Conservation (phyloP, 92 coral and sea anemone species). For the Parazoanthus darwini region DNA sequence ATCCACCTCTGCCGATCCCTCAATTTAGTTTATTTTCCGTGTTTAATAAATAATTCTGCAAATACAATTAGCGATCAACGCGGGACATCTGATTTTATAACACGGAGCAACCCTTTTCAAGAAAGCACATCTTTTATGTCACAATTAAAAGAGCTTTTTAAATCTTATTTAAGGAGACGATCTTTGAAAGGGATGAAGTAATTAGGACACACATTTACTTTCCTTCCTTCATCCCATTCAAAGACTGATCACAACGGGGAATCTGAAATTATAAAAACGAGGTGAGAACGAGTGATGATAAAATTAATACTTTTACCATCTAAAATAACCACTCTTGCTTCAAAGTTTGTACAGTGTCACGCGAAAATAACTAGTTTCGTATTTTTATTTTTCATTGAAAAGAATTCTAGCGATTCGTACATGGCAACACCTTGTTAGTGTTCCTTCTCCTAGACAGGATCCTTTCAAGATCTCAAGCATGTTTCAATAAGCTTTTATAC, state of each 20-base stretch:
- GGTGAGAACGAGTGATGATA: constrained; percentile 16
- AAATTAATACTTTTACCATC: not conserved
- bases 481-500: constrained; percentile 15
- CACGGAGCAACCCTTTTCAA: not conserved
- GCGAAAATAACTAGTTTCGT: not conserved
- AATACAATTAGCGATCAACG: not conserved
- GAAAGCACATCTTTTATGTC: not conserved
- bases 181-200: constrained; percentile 6
- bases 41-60: not conserved
- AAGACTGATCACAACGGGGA: not conserved
- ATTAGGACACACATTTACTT: not conserved
- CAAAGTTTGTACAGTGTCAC: constrained; percentile 27
- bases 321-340: not conserved
- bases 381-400: not conserved
- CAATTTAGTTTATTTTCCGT: not conserved
- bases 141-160: not conserved
- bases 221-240: not conserved
- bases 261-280: not conserved
- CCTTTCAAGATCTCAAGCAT: not conserved
- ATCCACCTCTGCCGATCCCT: not conserved
- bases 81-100: not conserved
- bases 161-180: not conserved
- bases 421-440: not conserved
- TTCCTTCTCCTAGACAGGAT: not conserved
- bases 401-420: not conserved